Evolutionary conservation across 1,140 invertebrate species (phyloP).

Genomic region (Sweltsa coloradensis): DNA sequence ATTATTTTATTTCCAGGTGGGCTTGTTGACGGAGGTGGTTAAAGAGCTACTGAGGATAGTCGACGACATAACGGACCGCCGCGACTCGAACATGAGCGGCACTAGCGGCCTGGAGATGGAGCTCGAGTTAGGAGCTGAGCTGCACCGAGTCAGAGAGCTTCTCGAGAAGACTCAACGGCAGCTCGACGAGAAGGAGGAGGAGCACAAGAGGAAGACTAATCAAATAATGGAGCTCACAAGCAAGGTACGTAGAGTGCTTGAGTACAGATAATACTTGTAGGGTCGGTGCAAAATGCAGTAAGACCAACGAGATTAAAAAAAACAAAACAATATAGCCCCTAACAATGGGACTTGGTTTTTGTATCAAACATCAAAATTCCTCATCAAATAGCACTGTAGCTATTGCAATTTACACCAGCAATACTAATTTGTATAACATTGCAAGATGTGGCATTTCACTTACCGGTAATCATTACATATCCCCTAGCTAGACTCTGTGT

Average conservation of each 20-base stretch:
- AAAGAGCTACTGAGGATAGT: conserved; percentile 30
- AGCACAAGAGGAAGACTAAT: conserved; percentile 67
- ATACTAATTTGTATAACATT: no score
- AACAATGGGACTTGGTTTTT: no score
- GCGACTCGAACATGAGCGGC: conserved; percentile 19
- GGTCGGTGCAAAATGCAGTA: no score
- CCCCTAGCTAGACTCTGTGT: no score
- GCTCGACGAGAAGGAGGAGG: conserved; percentile 58
- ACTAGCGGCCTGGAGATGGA: conserved; percentile 39
- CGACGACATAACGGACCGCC: conserved; percentile 21
- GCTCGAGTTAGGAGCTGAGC: conserved; percentile 36
- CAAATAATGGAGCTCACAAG: conserved; percentile 65
- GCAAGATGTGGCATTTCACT: no score
- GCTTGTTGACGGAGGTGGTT: conserved; percentile 30
- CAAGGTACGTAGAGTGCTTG: conserved; percentile 54
- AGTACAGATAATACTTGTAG: no score
- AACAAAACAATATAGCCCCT: no score
- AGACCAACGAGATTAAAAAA: no score
- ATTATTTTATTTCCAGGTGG: conserved; percentile 23
- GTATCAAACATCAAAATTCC: no score
- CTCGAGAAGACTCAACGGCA: conserved; percentile 60
- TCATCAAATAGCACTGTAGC: no score
- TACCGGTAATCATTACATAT: no score
- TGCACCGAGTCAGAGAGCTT: conserved; percentile 34
- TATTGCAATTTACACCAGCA: no score